Percentiles rank a stretch among this genome's conserved stretches.
Conservation (phyloP, 2,113 vertebrate genomes). For the Corythaeola cristata region DNA sequence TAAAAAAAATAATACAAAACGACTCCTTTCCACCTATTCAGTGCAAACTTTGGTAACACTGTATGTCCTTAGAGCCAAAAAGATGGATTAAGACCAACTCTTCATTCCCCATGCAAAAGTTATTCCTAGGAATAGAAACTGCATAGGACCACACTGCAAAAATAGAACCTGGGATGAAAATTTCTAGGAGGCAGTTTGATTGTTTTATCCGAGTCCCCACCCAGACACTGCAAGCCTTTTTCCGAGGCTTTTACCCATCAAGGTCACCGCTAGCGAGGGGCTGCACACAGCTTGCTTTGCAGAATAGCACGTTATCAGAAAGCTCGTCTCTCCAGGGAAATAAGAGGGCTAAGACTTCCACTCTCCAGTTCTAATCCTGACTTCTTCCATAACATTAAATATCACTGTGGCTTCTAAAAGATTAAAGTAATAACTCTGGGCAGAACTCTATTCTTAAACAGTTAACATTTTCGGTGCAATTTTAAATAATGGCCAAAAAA, state of each 20-base stretch:
- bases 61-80: neutral
- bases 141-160: neutral
- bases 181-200: fast-evolving
- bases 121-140: neutral
- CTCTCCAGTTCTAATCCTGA: neutral
- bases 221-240: neutral
- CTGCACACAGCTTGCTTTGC: neutral
- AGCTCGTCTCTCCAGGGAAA: neutral
- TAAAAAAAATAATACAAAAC: slow-evolving; percentile 42
- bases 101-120: neutral
- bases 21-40: fast-evolving
- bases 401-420: neutral
- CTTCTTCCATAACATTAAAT: neutral
- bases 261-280: fast-evolving
- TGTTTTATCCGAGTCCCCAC: neutral
- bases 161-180: neutral
- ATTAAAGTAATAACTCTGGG: neutral
- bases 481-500: neutral
- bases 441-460: neutral
- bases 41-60: neutral
- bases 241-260: neutral
- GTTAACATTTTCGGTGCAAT: neutral
- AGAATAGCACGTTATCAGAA: fast-evolving
- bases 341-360: neutral
- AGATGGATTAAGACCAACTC: fast-evolving